Conservation (phyloP, 2,113 vertebrate genomes). For the Callipepla californica region DNA sequence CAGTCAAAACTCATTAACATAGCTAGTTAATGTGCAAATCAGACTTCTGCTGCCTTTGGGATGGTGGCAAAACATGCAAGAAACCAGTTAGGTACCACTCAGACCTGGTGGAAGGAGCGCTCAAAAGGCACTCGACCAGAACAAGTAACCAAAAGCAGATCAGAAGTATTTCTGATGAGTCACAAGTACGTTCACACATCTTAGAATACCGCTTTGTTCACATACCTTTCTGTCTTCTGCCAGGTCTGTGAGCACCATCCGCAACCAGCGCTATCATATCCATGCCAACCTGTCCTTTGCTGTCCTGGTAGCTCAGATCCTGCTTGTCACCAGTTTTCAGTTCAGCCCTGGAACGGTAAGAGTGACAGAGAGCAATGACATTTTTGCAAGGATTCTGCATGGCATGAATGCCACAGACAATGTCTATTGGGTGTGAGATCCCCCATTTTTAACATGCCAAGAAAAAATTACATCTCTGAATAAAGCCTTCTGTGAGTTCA, state of each 20-base stretch:
- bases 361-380: neutral
- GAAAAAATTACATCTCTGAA: neutral
- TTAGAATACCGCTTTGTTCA: neutral
- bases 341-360: slow-evolving; percentile 87
- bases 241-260: slow-evolving; percentile 93
- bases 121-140: neutral
- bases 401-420: neutral
- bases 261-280: slow-evolving; percentile 96
- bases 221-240: neutral
- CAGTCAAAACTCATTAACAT: neutral
- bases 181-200: rapidly evolving
- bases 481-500: neutral
- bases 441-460: rapidly evolving
- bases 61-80: neutral
- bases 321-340: slow-evolving; percentile 91
- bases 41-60: neutral
- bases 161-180: neutral
- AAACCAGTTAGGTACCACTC: neutral
- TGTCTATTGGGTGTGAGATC: rapidly evolving
- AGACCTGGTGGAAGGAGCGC: neutral
- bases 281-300: slow-evolving; percentile 94
- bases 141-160: neutral
- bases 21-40: neutral
- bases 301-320: slow-evolving; percentile 91
- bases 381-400: rapidly evolving